Conservation (phyloP, 2,888 invertebrate genomes). For the Spialia ferax region DNA sequence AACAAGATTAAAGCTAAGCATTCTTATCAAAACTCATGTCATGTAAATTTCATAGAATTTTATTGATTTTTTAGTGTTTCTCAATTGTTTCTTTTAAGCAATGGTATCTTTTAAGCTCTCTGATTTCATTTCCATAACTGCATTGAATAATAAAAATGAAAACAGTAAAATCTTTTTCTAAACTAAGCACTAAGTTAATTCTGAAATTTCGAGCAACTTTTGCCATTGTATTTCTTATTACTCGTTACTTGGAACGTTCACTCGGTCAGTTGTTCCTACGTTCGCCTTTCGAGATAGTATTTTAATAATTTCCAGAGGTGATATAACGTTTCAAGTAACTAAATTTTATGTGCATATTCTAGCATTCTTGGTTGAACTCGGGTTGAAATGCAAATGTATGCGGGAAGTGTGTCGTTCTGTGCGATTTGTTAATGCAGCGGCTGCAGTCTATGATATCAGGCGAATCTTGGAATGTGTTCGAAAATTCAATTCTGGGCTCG, state of each 20-base stretch:
- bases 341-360: slow-evolving; percentile 49
- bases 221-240: slow-evolving; percentile 30
- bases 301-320: slow-evolving; percentile 42
- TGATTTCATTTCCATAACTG: too few species aligned
- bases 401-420: slow-evolving; percentile 42
- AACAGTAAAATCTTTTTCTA: slow-evolving; percentile 27
- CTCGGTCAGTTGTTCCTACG: slow-evolving; percentile 20
- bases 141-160: too few species aligned
- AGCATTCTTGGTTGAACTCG: slow-evolving; percentile 42
- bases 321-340: slow-evolving; percentile 37
- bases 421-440: slow-evolving; percentile 43
- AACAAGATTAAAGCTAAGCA: too few species aligned
- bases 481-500: slow-evolving; percentile 14
- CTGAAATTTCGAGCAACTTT: slow-evolving; percentile 18
- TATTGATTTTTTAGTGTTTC: too few species aligned
- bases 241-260: slow-evolving; percentile 6
- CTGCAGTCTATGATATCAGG: slow-evolving; percentile 23
- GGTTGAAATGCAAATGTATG: slow-evolving; percentile 49
- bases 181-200: slow-evolving; percentile 25
- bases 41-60: too few species aligned
- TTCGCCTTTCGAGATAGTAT: slow-evolving; percentile 27
- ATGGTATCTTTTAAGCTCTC: too few species aligned
- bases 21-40: too few species aligned
- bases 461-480: slow-evolving; percentile 6
- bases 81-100: too few species aligned